Evolutionary conservation across 2,888 invertebrate species (phyloP), one percentile per base, ranked within the genome.

Genomic region (Odontothrips loti): DNA sequence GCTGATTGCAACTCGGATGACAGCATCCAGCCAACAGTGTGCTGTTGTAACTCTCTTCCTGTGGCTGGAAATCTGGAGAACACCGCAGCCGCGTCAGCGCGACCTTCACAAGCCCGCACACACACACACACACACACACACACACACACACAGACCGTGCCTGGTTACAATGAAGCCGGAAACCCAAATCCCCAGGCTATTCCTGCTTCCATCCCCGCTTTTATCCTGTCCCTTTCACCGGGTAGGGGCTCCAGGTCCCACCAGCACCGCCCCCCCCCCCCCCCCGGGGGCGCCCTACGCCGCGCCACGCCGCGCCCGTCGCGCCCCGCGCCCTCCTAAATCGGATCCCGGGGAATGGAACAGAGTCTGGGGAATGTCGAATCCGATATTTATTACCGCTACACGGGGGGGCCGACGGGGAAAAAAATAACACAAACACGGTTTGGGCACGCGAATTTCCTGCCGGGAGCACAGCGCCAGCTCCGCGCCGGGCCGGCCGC

Each of bases 301-400:
- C 58, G 15, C 20, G 58, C 15, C 58, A 58, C 20, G 58, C 58
- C 58, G 20, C 58, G 20, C 58, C 15, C 58, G 15, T 15, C 58
- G 6, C 58, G 6, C 58, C n/a, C 0, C 68, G 23, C 23, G 68
- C 68, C 68, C 27, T 6, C 68, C 23, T 75, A 75, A 75, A 75
- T 75, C 68, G 68, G 68, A 75, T 75, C 68, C 68, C 68, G 27
- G 68, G 68, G 68, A 75, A 75, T 75, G 68, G 68, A 75, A 75
- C 68, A 23, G 68, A 75, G 68, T 75, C 68, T 75, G 68, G 68
- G 68, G 68, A 75, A 75, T 75, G 68, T 75, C 68, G 68, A 75
- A 75, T 75, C 68, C 68, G 68, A 75, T 75, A 75, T 75, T 75
- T 75, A 75, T 75, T 75, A 75, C 68, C 23, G 68, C 68, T 75